Conservation (phyloP, 2,797 vertebrate species). For the Crenuchus spilurus region DNA sequence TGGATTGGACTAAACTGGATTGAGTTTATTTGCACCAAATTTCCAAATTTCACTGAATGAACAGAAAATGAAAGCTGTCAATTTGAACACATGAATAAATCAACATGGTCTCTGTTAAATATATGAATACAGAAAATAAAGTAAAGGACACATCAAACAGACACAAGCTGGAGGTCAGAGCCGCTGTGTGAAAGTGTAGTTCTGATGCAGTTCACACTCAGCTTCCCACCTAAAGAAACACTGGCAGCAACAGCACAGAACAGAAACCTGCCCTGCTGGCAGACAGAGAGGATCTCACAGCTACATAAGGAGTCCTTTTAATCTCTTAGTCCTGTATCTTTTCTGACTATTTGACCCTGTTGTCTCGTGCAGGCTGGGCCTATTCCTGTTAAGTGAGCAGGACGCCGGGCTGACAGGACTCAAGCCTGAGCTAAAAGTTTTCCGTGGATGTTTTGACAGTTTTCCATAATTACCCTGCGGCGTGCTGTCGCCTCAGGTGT, state of each 20-base stretch:
- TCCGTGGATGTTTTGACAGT: slow-evolving; percentile 32
- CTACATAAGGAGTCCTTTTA: slow-evolving; percentile 6
- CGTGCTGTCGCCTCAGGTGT: slow-evolving; percentile 39
- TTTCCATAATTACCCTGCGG: slow-evolving; percentile 40
- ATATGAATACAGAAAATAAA: too few relatives aligned
- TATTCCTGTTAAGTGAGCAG: neutral
- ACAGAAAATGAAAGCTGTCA: too few relatives aligned
- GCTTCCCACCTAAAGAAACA: neutral
- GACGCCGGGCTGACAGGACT: slow-evolving; percentile 23
- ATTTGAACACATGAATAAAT: too few relatives aligned
- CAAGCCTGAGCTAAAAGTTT: slow-evolving; percentile 31
- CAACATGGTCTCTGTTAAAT: too few relatives aligned
- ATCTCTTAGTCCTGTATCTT: slow-evolving; percentile 7
- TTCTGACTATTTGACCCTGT: neutral
- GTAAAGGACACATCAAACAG: too few relatives aligned
- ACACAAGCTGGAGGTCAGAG: too few relatives aligned
- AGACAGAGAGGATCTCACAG: neutral
- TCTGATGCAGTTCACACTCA: neutral
- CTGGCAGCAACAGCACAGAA: too few relatives aligned
- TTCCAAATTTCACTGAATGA: too few relatives aligned
- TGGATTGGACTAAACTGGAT: too few relatives aligned
- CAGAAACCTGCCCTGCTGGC: too few relatives aligned
- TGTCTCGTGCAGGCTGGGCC: neutral
- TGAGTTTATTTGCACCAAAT: too few relatives aligned
- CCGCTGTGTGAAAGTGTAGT: too few relatives aligned